Percentiles rank a stretch among this genome's conserved stretches.
Conservation (phyloP, 2,113 vertebrate species). For the Etheostoma spectabile region DNA sequence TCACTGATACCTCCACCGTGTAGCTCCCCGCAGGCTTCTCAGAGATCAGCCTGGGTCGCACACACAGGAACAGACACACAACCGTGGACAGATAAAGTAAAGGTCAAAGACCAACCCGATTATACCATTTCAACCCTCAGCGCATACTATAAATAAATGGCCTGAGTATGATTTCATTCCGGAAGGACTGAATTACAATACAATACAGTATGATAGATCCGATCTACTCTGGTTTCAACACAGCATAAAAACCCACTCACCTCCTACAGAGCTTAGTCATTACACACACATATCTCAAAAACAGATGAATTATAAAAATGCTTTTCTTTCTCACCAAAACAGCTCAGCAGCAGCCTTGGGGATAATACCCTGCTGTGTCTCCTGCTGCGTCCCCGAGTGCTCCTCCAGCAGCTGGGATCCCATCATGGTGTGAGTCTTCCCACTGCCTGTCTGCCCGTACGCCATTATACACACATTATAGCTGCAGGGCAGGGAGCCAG, state of each 20-base stretch:
- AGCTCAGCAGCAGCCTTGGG: conserved; percentile 87
- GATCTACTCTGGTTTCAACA: neutral
- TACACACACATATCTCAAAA: neutral
- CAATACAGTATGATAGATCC: neutral
- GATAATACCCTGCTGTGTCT: conserved; percentile 83
- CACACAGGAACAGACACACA: neutral
- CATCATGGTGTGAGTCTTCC: conserved; percentile 91
- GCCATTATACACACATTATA: conserved; percentile 92
- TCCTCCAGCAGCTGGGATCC: conserved; percentile 76
- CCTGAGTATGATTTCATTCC: too few species aligned
- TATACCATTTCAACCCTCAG: neutral
- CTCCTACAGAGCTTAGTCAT: neutral
- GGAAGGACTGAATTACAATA: neutral
- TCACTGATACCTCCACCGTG: conserved; percentile 86
- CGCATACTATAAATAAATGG: neutral
- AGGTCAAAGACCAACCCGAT: neutral
- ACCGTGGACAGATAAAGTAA: neutral
- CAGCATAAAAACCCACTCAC: neutral
- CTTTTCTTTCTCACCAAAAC: conserved; percentile 79
- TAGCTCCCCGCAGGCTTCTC: conserved; percentile 82
- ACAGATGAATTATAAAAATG: neutral
- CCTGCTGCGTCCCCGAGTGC: conserved; percentile 38
- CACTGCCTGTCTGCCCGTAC: conserved; percentile 91
- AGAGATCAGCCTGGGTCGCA: conserved; percentile 84
- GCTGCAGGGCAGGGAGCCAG: conserved; percentile 69